Evolutionary conservation across 2,797 vertebrate species (phyloP).

Genomic region (Lutjanus argentimaculatus): DNA sequence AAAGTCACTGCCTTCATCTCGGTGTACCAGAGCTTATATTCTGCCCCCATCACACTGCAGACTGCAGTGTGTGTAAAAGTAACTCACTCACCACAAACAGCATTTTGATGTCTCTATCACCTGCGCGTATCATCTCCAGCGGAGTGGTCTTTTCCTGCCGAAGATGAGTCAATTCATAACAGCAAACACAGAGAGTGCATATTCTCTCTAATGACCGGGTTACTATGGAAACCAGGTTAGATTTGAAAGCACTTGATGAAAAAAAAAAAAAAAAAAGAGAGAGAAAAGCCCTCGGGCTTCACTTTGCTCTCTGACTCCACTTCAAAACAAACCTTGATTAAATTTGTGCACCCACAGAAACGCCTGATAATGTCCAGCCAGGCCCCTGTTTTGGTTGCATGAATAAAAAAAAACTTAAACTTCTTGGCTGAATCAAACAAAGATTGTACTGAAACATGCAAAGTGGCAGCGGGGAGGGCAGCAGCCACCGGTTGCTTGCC

Average conservation of each 20-base stretch:
- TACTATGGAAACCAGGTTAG: slow-evolving; percentile 86
- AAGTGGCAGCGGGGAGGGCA: slow-evolving; percentile 10
- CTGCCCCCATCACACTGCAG: neutral
- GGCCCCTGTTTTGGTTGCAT: slow-evolving; percentile 7
- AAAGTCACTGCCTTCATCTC: neutral
- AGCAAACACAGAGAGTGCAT: slow-evolving; percentile 53
- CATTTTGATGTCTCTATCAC: slow-evolving; percentile 26
- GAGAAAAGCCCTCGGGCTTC: slow-evolving; percentile 51
- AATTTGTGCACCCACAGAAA: slow-evolving; percentile 63
- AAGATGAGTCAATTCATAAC: slow-evolving; percentile 61
- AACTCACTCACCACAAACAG: neutral
- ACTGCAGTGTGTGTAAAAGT: neutral
- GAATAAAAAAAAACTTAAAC: slow-evolving; percentile 34
- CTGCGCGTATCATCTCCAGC: slow-evolving; percentile 19
- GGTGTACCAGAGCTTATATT: neutral
- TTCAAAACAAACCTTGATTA: slow-evolving; percentile 80
- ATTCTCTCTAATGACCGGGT: slow-evolving; percentile 75
- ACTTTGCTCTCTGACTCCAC: slow-evolving; percentile 71
- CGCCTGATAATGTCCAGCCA: slow-evolving; percentile 41
- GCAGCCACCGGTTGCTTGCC: slow-evolving; percentile 12
- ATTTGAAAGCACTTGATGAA: slow-evolving; percentile 67
- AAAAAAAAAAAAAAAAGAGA: slow-evolving; percentile 32
- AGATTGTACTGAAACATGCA: neutral
- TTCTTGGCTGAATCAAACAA: neutral
- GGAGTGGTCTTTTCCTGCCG: slow-evolving; percentile 42